Percentiles rank a stretch among this genome's conserved stretches.
These are phyloP conservation scores for Nomada hirtipes DNA, from an alignment of 2,888 invertebrate species.

Conservation along the genomic window DNA sequence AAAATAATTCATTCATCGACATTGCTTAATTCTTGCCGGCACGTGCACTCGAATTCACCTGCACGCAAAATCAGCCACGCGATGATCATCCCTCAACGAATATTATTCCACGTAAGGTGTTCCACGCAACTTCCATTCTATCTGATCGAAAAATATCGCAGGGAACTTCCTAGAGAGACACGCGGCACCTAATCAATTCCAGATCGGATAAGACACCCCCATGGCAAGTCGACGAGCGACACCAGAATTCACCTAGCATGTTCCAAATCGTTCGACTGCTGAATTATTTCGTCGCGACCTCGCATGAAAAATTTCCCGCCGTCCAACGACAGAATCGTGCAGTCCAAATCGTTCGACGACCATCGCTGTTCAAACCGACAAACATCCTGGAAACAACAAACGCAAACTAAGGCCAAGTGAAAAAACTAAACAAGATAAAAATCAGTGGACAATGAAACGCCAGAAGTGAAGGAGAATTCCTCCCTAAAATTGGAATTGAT, in stretches of 20 bases:
- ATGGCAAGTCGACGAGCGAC: background rate
- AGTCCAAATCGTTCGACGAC: background rate
- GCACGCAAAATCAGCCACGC: background rate
- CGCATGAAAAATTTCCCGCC: background rate
- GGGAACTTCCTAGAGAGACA: background rate
- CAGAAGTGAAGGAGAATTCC: background rate
- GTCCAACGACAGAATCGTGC: background rate
- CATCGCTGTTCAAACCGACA: background rate
- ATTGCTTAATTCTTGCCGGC: no score
- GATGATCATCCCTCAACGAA: no score
- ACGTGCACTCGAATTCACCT: no score
- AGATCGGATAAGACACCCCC: constrained; percentile 1
- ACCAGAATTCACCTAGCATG: background rate
- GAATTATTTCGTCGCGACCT: constrained; percentile 28
- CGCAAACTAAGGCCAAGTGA: background rate
- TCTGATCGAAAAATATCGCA: background rate
- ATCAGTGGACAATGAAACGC: no score
- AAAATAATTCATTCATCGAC: no score
- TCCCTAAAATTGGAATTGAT: constrained; percentile 45
- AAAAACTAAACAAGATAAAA: background rate
- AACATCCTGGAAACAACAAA: background rate
- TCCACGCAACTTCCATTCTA: background rate
- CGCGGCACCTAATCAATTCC: constrained; percentile 3
- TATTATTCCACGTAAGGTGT: background rate
- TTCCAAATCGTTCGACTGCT: background rate